Evolutionary conservation across 2,888 invertebrate genomes (phyloP), one percentile per base, ranked within the genome.

Genomic region (Pasiphila rectangulata): DNA sequence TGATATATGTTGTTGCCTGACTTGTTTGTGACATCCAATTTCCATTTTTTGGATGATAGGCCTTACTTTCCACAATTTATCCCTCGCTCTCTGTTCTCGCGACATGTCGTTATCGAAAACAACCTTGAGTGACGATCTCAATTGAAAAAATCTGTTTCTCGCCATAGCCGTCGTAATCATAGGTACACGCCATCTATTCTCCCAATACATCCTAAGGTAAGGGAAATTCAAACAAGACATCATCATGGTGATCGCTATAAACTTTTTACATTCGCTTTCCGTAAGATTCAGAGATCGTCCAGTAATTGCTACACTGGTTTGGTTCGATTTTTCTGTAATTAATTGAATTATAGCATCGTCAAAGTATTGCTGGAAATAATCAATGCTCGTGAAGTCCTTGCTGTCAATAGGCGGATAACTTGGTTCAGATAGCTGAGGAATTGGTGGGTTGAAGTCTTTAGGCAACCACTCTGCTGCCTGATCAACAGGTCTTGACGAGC

Each of bases 61-160:
- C 3, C 43, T 32, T 5, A 47, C 42, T 12, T 46, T 56, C 47
- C 49, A 51, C 5, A 55, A 23, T 27, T 44, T 46, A 37, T 55
- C 49, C 2, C 12, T n/a, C 15, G 23, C 17, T 44, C 27, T 36
- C 4, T 29, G 13, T 30, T 36, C 37, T 23, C 7, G 16, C 6
- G 44, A 21, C 9, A 56, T 30, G 15, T 52, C 46, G 7, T 46
- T 25, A 12, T 52, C 55, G 21, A 38, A 50, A 4, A 52, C 52
- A 10, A 52, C 9, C 42, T 56, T 50, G n/a, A 45, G 21, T 1
- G 39, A 34, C 17, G 16, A 32, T 47, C 25, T 16, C 2, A 25
- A 16, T 7, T 3, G 13, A 4, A 32, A 43, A 41, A 32, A 45
- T 30, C 38, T 24, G 7, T 21, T 21, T 21, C 21, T 21, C 7